Conservation (phyloP, 1,140 invertebrate species). For the Drosophila sp. region DNA sequence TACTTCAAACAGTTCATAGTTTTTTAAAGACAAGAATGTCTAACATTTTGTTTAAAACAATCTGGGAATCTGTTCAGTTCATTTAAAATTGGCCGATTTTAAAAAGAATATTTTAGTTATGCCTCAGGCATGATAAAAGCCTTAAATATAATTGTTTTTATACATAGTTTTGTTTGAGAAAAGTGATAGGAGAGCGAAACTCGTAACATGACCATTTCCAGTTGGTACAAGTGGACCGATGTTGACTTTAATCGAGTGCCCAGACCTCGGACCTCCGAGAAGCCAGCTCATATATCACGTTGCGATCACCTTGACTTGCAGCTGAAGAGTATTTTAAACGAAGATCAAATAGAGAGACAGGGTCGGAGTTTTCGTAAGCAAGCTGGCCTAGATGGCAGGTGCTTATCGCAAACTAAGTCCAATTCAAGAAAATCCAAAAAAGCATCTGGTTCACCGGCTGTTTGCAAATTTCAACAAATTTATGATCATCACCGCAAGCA, state of each 20-base stretch:
- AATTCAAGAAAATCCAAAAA: background rate
- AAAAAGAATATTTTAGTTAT: background rate
- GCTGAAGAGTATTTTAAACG: constrained; percentile 29
- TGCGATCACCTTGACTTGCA: constrained; percentile 26
- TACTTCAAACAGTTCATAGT: no score
- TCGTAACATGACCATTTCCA: constrained; percentile 1
- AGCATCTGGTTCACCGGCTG: background rate
- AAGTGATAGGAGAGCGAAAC: background rate
- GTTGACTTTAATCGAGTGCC: background rate
- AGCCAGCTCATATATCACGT: constrained; percentile 9
- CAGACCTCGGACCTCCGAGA: no score
- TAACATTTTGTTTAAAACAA: no score
- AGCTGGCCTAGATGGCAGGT: constrained; percentile 40
- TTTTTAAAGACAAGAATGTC: no score
- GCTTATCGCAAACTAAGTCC: background rate
- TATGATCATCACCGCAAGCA: constrained; percentile 27
- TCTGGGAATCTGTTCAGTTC: background rate
- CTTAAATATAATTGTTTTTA: background rate
- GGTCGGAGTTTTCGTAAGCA: constrained; percentile 29
- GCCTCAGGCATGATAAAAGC: background rate
- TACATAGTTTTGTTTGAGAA: background rate
- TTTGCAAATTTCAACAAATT: constrained; percentile 20
- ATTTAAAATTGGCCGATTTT: constrained; percentile 1
- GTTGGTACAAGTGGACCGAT: constrained; percentile 12
- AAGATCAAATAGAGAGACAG: constrained; percentile 17